Conservation (phyloP, 2,797 vertebrate species). For the Cyclura pinguis region DNA sequence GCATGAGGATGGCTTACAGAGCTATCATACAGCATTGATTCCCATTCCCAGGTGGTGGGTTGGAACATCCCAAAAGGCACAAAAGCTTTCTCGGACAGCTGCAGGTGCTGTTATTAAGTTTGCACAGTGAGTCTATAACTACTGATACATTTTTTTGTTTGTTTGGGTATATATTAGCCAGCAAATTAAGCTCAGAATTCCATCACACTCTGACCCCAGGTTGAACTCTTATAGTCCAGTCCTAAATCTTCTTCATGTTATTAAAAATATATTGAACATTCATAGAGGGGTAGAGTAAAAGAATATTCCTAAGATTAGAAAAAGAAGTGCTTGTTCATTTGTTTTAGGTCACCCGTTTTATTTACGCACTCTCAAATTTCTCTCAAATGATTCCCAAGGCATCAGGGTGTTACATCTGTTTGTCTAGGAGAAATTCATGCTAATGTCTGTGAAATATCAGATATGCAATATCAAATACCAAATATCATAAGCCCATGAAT, state of each 20-base stretch:
- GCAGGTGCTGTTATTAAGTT: slow-evolving; percentile 13
- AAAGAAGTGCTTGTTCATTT: neutral
- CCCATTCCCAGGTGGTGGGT: neutral
- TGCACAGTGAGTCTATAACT: slow-evolving; percentile 14
- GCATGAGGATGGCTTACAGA: neutral
- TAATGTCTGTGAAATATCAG: neutral
- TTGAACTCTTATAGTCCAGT: neutral
- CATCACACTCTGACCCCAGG: neutral
- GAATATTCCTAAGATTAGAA: neutral
- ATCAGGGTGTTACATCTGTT: neutral
- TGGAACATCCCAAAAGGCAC: neutral
- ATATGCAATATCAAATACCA: neutral
- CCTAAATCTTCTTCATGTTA: slow-evolving; percentile 5
- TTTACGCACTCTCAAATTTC: neutral
- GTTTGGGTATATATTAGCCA: neutral
- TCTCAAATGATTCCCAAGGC: too few relatives aligned
- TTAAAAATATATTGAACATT: slow-evolving; percentile 25
- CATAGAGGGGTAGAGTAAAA: neutral
- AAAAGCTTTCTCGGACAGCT: neutral
- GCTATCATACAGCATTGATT: slow-evolving; percentile 9
- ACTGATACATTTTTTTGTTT: neutral
- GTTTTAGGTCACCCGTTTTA: neutral
- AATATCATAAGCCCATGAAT: neutral
- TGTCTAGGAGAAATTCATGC: neutral
- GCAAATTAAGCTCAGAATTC: slow-evolving; percentile 19